Percentiles rank a stretch among this genome's conserved stretches.
Conservation (phyloP, 2,888 invertebrate species). For the Meloe dianella region DNA sequence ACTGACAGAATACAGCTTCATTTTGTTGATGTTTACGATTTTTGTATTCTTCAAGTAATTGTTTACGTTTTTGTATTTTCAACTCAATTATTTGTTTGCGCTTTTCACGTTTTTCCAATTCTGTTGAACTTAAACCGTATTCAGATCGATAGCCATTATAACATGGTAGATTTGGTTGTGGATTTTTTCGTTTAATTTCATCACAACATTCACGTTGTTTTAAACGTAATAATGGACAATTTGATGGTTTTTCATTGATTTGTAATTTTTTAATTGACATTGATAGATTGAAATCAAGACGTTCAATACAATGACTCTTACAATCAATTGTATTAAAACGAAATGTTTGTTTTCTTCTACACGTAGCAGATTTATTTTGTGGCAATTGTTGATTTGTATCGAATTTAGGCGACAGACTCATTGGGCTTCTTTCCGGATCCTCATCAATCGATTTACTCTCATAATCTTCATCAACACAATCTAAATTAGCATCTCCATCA, state of each 20-base stretch:
- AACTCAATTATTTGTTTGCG: constrained; percentile 55
- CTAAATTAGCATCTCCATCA: neutral
- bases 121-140: constrained; percentile 62
- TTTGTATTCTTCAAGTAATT: constrained; percentile 57
- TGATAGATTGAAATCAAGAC: constrained; percentile 50
- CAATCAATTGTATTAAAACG: constrained; percentile 45
- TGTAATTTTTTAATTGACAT: constrained; percentile 51
- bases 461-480: neutral
- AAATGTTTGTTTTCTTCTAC: neutral
- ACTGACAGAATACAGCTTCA: constrained; percentile 63
- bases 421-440: neutral
- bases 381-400: neutral
- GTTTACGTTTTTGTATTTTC: constrained; percentile 58
- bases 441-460: neutral
- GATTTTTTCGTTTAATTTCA: constrained; percentile 55
- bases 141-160: constrained; percentile 64
- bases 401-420: neutral
- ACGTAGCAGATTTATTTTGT: neutral
- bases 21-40: constrained; percentile 57
- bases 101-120: constrained; percentile 58
- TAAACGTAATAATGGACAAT: constrained; percentile 54
- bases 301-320: constrained; percentile 56
- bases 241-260: constrained; percentile 48
- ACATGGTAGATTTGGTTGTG: constrained; percentile 58
- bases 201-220: constrained; percentile 55